These are phyloP conservation scores for Acronicta alni DNA, from an alignment of 2,888 invertebrate genomes.

Conservation along the genomic window DNA sequence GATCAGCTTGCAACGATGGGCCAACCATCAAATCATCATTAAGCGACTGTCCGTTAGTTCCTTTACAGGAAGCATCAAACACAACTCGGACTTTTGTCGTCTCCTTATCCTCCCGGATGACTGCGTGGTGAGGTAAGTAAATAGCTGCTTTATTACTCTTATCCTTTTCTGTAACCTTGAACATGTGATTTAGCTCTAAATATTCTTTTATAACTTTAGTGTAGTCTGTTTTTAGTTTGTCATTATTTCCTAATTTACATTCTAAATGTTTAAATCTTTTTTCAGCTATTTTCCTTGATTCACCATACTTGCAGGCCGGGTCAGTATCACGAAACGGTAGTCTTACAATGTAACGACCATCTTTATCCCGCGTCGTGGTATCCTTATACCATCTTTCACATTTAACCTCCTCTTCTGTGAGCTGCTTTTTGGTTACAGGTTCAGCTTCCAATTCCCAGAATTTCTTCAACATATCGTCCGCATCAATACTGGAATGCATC, in stretches of 20 bases:
- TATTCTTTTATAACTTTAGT: slow-evolving; percentile 6
- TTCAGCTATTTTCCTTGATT: slow-evolving; percentile 1
- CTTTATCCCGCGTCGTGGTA: neutral
- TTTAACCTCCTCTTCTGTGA: slow-evolving; percentile 5
- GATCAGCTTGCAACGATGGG: neutral
- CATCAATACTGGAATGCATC: neutral
- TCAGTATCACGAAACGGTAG: slow-evolving; percentile 7
- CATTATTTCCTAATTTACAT: neutral
- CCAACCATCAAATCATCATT: neutral
- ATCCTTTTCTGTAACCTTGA: neutral
- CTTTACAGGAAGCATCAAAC: slow-evolving; percentile 9
- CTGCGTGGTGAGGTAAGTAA: slow-evolving; percentile 17
- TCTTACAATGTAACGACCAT: slow-evolving; percentile 6
- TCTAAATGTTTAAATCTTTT: slow-evolving; percentile 9
- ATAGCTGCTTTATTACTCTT: neutral
- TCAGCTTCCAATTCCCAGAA: slow-evolving; percentile 8
- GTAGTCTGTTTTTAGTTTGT: neutral
- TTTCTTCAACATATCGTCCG: neutral
- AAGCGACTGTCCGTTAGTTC: neutral
- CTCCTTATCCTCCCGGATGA: slow-evolving; percentile 11
- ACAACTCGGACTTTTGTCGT: slow-evolving; percentile 10
- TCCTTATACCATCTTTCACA: slow-evolving; percentile 1
- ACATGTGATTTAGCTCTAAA: slow-evolving; percentile 5
- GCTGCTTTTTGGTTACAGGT: neutral
- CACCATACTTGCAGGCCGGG: neutral